Conservation (phyloP, 2,113 vertebrate species). For the Phasianus colchicus region DNA sequence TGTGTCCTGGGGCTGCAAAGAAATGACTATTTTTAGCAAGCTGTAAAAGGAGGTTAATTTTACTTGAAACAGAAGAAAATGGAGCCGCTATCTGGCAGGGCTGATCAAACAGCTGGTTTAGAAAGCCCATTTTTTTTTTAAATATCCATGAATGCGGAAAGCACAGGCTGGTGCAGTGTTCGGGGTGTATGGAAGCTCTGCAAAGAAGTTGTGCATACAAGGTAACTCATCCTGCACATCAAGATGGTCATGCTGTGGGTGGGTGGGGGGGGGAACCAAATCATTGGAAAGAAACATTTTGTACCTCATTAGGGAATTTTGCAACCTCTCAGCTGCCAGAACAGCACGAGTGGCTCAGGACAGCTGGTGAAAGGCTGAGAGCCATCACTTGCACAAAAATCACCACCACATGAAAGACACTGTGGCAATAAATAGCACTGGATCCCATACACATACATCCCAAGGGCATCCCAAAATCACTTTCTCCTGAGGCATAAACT, state of each 20-base stretch:
- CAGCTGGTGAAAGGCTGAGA: not conserved
- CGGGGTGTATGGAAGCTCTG: rapidly evolving
- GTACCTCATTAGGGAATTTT: not conserved
- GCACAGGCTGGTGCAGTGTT: not conserved
- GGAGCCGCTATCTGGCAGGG: rapidly evolving
- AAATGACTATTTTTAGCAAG: slow-evolving; percentile 31
- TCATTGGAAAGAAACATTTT: not conserved
- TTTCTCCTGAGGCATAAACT: not conserved
- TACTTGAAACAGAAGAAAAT: not conserved
- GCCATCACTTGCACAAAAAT: not conserved
- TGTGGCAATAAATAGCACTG: not conserved
- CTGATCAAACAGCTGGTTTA: not conserved
- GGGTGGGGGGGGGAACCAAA: not conserved
- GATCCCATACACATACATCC: not conserved
- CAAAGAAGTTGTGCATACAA: rapidly evolving
- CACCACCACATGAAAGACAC: not conserved
- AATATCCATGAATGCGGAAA: rapidly evolving
- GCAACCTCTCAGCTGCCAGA: not conserved
- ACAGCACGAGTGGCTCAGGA: rapidly evolving
- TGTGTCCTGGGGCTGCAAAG: not conserved
- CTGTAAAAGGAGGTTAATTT: slow-evolving; percentile 3
- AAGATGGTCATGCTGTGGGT: not conserved
- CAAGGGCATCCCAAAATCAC: not conserved
- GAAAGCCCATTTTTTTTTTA: not conserved
- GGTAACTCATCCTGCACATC: not conserved